Base-by-base conservation (phyloP, 2,113 vertebrate genomes). In the Triplophysa tibetana region DNA sequence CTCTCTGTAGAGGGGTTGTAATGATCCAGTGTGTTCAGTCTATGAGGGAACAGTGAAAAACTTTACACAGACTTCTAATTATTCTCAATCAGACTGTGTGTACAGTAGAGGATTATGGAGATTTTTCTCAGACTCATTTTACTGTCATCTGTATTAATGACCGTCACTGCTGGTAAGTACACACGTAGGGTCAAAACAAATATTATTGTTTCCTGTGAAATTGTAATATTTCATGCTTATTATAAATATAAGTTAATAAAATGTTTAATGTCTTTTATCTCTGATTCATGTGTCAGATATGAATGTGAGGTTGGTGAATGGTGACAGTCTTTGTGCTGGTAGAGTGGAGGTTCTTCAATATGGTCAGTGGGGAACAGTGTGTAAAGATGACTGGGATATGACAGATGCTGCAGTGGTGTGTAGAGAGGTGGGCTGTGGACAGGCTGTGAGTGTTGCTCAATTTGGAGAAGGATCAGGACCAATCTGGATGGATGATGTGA, bases 101-200 rank as follows among this genome's bases (percentile, higher is more conserved):
- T 8, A 48, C 19, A 8, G 43, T 12, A 2, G 50, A 64, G 56
- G 58, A 62, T n/a, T 14, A 81, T 81, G 72, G 43, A 75, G 38
- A 62, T 6, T 6, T 76, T 13, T 70, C 19, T 70, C 13, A 62
- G n/a, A 13, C 24, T 76, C 5, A 68, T 69, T 48, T 29, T 81
- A 43, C 45, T 81, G 41, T 54, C n/a, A 0, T 70, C 45, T 21
- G 24, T 68, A 17, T 19, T 70, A 38, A 56, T 61, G 16, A 10
- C 63, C 58, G 56, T 19, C 16, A 52, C 26, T 16, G 58, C 66
- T 56, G 73, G 80, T 81, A 81, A 24, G 80, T 70, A 14, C 19
- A 58, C 26, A n/a, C n/a, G n/a, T n/a, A n/a, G n/a, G 19, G 10
- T 21, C 9, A 33, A 19, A 33, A 8, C 1, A 5, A 11, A 41